Conservation (phyloP, 2,888 invertebrate genomes). For the Scotopteryx bipunctaria region DNA sequence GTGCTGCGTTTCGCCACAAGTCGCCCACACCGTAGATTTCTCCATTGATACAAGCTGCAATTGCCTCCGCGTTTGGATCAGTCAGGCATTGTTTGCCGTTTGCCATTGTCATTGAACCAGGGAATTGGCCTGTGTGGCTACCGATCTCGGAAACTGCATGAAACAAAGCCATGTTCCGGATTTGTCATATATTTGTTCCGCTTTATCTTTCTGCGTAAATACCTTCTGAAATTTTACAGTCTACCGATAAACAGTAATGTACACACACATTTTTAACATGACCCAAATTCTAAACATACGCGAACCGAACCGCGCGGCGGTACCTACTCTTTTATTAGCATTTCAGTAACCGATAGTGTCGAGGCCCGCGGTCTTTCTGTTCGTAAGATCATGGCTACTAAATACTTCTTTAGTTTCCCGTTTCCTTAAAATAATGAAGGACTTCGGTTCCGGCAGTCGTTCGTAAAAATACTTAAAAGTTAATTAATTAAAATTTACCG, state of each 20-base stretch:
- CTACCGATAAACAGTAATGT: slow-evolving; percentile 29
- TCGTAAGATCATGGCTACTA: slow-evolving; percentile 40
- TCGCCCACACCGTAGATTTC: slow-evolving; percentile 72
- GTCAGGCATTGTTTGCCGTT: slow-evolving; percentile 58
- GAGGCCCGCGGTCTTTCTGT: slow-evolving; percentile 36
- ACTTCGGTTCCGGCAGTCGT: slow-evolving; percentile 54
- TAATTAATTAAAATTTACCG: slow-evolving; percentile 42
- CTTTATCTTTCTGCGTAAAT: slow-evolving; percentile 19
- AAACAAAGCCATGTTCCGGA: slow-evolving; percentile 31
- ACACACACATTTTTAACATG: slow-evolving; percentile 39
- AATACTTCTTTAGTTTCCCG: slow-evolving; percentile 48
- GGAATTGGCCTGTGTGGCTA: slow-evolving; percentile 55
- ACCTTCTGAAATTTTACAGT: slow-evolving; percentile 25
- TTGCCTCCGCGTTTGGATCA: slow-evolving; percentile 58
- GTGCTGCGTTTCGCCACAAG: slow-evolving; percentile 57
- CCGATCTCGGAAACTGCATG: slow-evolving; percentile 20
- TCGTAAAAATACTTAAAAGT: slow-evolving; percentile 41
- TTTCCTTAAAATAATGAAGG: slow-evolving; percentile 59
- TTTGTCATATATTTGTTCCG: slow-evolving; percentile 29
- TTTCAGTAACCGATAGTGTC: slow-evolving; percentile 36
- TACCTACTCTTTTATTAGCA: slow-evolving; percentile 35
- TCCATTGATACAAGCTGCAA: slow-evolving; percentile 72
- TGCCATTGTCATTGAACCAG: slow-evolving; percentile 68
- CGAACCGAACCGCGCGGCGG: slow-evolving; percentile 31
- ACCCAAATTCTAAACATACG: slow-evolving; percentile 41